These are phyloP conservation scores for Oryzias woworae DNA, from an alignment of 2,113 vertebrate species.

Conservation along the genomic window DNA sequence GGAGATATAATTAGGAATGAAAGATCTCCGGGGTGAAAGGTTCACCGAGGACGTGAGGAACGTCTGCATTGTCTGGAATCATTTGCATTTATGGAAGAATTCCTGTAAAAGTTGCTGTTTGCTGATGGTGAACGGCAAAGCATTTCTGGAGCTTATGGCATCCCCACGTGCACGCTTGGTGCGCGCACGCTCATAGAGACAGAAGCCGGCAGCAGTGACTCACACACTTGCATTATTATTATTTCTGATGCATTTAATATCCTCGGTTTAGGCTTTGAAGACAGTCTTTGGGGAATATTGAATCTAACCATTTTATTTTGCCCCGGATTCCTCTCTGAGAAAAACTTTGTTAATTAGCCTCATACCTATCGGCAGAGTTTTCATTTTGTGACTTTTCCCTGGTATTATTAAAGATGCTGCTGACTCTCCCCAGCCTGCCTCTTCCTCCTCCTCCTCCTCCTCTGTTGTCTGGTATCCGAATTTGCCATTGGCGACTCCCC, in stretches of 20 bases:
- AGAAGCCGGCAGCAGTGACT: constrained; percentile 67
- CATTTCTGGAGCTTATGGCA: constrained; percentile 41
- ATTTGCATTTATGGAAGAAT: constrained; percentile 27
- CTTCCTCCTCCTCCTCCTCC: constrained; percentile 42
- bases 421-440: constrained; percentile 65
- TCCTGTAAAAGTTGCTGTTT: constrained; percentile 34
- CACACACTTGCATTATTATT: constrained; percentile 69
- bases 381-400: constrained; percentile 67
- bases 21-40: constrained; percentile 69
- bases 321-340: constrained; percentile 72
- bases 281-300: constrained; percentile 79
- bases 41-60: constrained; percentile 63
- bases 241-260: constrained; percentile 79
- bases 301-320: constrained; percentile 77
- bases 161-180: constrained; percentile 2
- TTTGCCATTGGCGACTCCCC: constrained; percentile 66
- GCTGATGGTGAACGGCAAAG: constrained; percentile 39
- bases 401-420: constrained; percentile 74
- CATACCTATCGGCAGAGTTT: constrained; percentile 79
- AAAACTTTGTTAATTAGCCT: constrained; percentile 82
- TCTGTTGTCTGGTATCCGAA: constrained; percentile 75
- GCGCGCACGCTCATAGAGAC: constrained; percentile 37
- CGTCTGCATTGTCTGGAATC: constrained; percentile 16
- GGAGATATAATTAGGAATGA: constrained; percentile 86
- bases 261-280: constrained; percentile 77